Evolutionary conservation across 2,113 vertebrate species (phyloP).

Genomic region (Phalacrocorax carbo): DNA sequence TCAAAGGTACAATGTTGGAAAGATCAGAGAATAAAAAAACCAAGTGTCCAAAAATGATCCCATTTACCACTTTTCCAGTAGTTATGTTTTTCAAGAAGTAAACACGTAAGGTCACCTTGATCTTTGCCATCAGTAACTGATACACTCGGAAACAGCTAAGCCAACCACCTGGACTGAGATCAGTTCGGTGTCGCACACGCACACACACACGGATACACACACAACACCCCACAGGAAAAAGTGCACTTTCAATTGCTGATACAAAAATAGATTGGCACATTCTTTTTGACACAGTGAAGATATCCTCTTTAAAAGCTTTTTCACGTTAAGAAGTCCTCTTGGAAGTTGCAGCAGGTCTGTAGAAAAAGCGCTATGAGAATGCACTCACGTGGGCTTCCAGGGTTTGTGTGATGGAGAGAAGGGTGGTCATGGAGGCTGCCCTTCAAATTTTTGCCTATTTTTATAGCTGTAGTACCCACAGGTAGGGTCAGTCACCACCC

Average conservation of each 20-base stretch:
- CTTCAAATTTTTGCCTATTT: neutral
- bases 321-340: slow-evolving; percentile 15
- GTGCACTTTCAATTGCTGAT: slow-evolving; percentile 72
- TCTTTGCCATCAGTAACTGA: slow-evolving; percentile 15
- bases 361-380: slow-evolving; percentile 46
- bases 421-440: neutral
- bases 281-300: slow-evolving; percentile 67
- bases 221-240: slow-evolving; percentile 51
- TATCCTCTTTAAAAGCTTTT: slow-evolving; percentile 48
- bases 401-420: neutral
- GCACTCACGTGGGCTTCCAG: neutral
- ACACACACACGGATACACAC: neutral
- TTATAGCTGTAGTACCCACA: neutral
- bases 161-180: slow-evolving; percentile 37
- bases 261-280: slow-evolving; percentile 78
- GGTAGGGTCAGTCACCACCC: neutral
- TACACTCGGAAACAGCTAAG: slow-evolving; percentile 21
- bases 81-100: slow-evolving; percentile 23
- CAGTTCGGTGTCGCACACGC: neutral
- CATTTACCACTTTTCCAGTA: slow-evolving; percentile 46
- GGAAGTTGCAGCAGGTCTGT: slow-evolving; percentile 11
- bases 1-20: slow-evolving; percentile 31
- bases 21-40: slow-evolving; percentile 36
- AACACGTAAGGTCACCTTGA: slow-evolving; percentile 7
- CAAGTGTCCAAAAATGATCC: slow-evolving; percentile 39